Evolutionary conservation across 1,140 invertebrate genomes (phyloP), one percentile per base, ranked within the genome.

Genomic region (Brachionus rubens): DNA sequence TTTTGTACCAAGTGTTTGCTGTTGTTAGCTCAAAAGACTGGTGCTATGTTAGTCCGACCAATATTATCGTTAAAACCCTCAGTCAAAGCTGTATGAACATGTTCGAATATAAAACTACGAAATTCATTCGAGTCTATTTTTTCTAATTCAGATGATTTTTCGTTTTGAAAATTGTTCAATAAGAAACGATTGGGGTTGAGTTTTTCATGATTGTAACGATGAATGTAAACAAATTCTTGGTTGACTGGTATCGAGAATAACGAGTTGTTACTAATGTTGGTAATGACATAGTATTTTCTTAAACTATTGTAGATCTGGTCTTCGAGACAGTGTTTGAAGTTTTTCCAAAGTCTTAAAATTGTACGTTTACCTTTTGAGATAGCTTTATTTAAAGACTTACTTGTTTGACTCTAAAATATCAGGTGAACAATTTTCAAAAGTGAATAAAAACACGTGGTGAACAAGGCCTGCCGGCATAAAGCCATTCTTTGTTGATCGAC

Each of bases 161-260:
- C 16, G 9, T 28, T 54, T 6, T 9, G n/a, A 43, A 43, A 28
- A 9, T 36, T 41, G 12, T 9, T 41, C 1, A 54, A 16, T 30
- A 46, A 16, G 5, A 75, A 70, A 16, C 46, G 14, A 48, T 47
- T 48, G 41, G 10, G 28, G 26, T 19, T 16, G 7, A 7, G 21
- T 30, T 48, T 48, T 19, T 70, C 21, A 14, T 70, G 43, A 33
- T 33, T 48, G 6, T 70, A 36, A 0, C 77, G 77, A 47, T 81
- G 78, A 7, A 84, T 79, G 77, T 80, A 93, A 2, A 95, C 92
- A 87, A 92, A 95, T 83, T 93, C 91, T 82, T 92, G 90, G 82
- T 92, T 92, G 76, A 90, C 88, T 26, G 92, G 91, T 78, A 95
- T 90, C 2, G 91, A 91, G 87, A 94, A 94, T 40, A 94, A 83